A percentile compares a stretch with the other conserved stretches of the same genome.
phyloP scores from a whole-genome alignment of 1,140 invertebrate species.

The Brachystomella parvula region DNA sequence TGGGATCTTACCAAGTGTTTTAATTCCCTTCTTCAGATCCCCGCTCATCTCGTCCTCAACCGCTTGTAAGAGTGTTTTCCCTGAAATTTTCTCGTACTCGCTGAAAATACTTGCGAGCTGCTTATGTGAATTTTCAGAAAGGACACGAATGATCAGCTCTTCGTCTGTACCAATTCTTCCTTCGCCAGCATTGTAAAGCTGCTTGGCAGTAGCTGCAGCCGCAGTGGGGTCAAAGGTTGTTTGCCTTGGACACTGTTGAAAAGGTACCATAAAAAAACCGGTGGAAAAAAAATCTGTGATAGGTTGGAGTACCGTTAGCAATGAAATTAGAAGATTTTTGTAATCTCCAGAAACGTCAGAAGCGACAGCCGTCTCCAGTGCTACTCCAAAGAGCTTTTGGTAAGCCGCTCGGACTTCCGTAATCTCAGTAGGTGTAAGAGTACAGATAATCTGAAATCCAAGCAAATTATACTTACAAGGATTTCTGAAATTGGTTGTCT shows the following conservation, averaged over 20 bases:
- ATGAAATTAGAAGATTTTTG: conserved; percentile 58
- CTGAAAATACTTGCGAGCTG: neutral
- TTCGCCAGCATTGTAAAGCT: conserved; percentile 40
- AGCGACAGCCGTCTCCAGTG: conserved; percentile 65
- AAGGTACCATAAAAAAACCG: neutral
- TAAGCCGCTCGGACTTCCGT: conserved; percentile 56
- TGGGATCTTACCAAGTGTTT: neutral
- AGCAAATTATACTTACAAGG: neutral
- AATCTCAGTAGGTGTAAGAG: conserved; percentile 58
- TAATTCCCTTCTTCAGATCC: conserved; percentile 2
- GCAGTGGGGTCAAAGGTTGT: neutral
- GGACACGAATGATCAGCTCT: neutral
- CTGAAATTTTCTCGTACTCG: neutral
- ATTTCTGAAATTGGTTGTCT: neutral
- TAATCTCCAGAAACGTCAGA: conserved; percentile 72
- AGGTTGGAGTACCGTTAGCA: conserved; percentile 45
- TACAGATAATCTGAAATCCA: conserved; percentile 55
- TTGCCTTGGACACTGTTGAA: neutral
- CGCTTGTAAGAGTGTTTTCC: conserved; percentile 5
- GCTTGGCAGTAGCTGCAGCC: conserved; percentile 51
- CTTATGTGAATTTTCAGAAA: neutral
- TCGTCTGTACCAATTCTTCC: neutral
- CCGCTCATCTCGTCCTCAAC: conserved; percentile 10
- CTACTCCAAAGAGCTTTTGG: conserved; percentile 57
- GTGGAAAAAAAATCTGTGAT: neutral